Evolutionary conservation across 2,888 invertebrate genomes (phyloP), one percentile per base, ranked within the genome.

Genomic region (Synergus umbraculus): DNA sequence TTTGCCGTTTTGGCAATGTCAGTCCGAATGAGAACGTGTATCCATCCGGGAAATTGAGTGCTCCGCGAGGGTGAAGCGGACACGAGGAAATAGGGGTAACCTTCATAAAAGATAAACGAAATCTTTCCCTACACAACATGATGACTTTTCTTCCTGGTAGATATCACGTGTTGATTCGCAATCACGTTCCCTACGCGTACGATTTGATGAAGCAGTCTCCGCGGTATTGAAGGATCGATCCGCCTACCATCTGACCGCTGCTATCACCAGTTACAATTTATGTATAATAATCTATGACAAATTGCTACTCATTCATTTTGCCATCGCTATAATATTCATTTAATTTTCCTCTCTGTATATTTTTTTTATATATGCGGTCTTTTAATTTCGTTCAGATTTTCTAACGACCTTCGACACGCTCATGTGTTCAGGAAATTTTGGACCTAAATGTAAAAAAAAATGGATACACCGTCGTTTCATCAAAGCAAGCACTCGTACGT

Each of bases 11-110:
- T 86, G 77, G 83, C 81, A 82, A 76, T 79, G 83, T 84, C 83
- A 79, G 80, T 83, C 81, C 78, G 80, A 84, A 84, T 80, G 83
- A 83, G 81, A 83, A 80, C 66, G 85, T 83, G 86, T 85, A 89
- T 85, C 87, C 87, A 83, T 81, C 82, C 85, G 87, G 86, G 85
- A 90, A 90, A 91, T 90, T 89, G 89, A 88, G 86, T 84, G 86
- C 82, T 79, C 78, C 81, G 81, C 79, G 64, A 78, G 84, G 85
- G 86, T 86, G 86, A 81, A 87, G 84, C 86, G 84, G 85, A 83
- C 83, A 82, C 80, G 79, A 77, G 76, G 63, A 66, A 76, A 83
- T 80, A 78, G 37, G 73, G 18, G 37, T 63, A 60, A 77, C 67
- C 78, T 81, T 78, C 81, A 81, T 83, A 82, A 84, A 85, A 84